Evolutionary conservation across 2,797 vertebrate species (phyloP).

Genomic region (Leuciscus waleckii): DNA sequence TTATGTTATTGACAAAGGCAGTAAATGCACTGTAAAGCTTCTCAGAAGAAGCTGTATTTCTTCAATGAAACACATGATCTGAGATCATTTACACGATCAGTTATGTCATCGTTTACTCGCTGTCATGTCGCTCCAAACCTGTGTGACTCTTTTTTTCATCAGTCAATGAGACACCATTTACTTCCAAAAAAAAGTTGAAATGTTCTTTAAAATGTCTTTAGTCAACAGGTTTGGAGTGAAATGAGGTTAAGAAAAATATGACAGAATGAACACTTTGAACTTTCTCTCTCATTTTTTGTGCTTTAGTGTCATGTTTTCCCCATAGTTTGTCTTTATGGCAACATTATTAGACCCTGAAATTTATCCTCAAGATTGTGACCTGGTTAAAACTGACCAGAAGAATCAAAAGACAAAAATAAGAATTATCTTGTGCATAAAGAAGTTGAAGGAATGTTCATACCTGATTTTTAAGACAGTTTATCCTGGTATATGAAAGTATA

Average conservation of each 20-base stretch:
- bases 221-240: neutral
- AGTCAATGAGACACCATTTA: neutral
- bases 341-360: neutral
- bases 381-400: neutral
- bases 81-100: neutral
- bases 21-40: neutral
- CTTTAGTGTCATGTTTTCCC: neutral
- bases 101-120: neutral
- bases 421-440: neutral
- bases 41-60: neutral
- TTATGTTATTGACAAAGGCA: neutral
- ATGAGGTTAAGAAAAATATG: too few relatives aligned
- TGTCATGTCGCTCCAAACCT: neutral
- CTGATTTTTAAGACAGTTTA: neutral
- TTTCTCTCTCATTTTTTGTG: neutral
- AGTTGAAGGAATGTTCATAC: neutral
- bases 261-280: neutral
- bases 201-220: neutral
- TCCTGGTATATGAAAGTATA: neutral
- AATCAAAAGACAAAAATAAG: neutral
- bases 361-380: neutral
- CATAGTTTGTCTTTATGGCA: neutral
- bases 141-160: neutral
- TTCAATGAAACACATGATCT: neutral
- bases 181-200: neutral